Conservation (phyloP, 2,797 vertebrate genomes). For the Betta splendens region DNA sequence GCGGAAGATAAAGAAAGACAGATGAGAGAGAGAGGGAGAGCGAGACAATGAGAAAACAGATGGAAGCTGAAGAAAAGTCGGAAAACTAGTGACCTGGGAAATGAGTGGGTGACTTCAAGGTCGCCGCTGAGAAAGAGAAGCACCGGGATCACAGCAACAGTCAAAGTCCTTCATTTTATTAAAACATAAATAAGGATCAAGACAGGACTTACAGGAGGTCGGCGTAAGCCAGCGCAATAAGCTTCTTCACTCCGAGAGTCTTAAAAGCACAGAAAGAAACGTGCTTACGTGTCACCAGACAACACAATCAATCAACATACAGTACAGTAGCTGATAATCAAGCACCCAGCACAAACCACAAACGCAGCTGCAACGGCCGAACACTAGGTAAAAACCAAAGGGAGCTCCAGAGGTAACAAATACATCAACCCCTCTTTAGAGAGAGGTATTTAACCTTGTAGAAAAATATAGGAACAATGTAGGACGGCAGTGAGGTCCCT, state of each 20-base stretch:
- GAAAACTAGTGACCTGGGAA: conserved; percentile 15
- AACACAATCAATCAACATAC: conserved; percentile 1
- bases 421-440: conserved; percentile 16
- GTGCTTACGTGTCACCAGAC: neutral
- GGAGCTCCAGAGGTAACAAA: conserved; percentile 10
- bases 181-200: neutral
- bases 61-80: conserved; percentile 12
- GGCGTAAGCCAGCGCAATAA: conserved; percentile 4
- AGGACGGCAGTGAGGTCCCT: conserved; percentile 65
- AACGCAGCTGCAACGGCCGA: neutral
- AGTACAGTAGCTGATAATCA: neutral
- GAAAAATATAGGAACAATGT: conserved; percentile 58
- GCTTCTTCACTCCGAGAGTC: conserved; percentile 8
- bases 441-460: conserved; percentile 53
- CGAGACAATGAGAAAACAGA: conserved; percentile 21
- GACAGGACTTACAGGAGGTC: neutral
- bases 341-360: conserved; percentile 1
- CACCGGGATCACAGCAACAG: conserved; percentile 5
- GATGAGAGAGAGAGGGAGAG: conserved; percentile 21
- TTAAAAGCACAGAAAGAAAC: conserved; percentile 18
- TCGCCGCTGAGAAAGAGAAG: neutral
- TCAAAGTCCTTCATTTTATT: neutral
- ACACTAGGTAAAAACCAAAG: neutral
- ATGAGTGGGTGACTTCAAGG: neutral
- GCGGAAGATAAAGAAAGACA: conserved; percentile 32